Evolutionary conservation across 2,797 vertebrate genomes (phyloP), one percentile per base, ranked within the genome.

Genomic region (Cynodonichthys magdalenae): DNA sequence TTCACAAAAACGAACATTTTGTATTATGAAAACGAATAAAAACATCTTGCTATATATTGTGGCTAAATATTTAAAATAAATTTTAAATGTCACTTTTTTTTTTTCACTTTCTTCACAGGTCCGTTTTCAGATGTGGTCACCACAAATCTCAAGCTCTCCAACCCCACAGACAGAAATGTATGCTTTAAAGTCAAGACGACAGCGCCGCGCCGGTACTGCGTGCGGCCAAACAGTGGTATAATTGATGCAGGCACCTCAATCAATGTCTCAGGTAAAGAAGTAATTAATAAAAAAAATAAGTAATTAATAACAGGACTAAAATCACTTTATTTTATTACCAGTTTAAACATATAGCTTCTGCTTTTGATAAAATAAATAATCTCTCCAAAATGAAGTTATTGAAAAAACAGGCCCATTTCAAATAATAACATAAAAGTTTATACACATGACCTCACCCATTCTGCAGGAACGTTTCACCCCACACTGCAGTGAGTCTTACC

Each of bases 111-210:
- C 45, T 69, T 56, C 24, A 1, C 89, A 99, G 98, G 98, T 92
- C 98, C 98, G n/a, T 99, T 99, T 90, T 97, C 96, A 81, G 98
- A 99, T 79, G 97, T 99, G 49, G 96, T 99, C 86, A 99, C 96
- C 73, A 95, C 96, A 85, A 96, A 95, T 87, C 93, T 99, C 80
- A 99, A 98, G 91, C 96, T 99, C 46, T 92, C 95, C 86, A 99
- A 99, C 87, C 96, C 97, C 11, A 96, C 96, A 93, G 97, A 99
- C 80, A 94, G 94, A 88, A 98, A 96, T 69, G 95, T 99, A 75
- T 98, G 96, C 84, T 99, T 99, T 87, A 99, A 99, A 93, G 97
- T 99, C 79, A 99, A 99, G 95, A 99, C 97, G 47, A 99, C 98
- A 2, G 98, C 98, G 1, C 98, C 98, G 0, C 97, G 97, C 57